phyloP scores from a whole-genome alignment of 2,797 vertebrate genomes.

The Trichosurus vulpecula region DNA sequence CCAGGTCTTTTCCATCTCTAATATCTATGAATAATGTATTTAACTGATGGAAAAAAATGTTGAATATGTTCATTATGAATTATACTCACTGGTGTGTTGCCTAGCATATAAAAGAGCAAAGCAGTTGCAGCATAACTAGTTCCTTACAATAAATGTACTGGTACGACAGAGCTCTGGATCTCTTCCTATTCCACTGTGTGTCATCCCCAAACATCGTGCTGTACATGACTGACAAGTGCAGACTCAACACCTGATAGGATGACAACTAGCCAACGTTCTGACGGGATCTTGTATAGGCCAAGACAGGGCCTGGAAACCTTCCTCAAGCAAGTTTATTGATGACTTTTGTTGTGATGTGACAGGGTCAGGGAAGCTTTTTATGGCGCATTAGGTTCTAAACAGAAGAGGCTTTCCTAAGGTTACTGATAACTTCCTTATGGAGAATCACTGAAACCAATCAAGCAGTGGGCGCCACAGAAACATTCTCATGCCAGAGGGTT shows the following conservation, averaged over 20 bases:
- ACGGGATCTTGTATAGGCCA: conserved; percentile 61
- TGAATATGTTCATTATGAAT: conserved; percentile 71
- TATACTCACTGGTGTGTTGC: conserved; percentile 71
- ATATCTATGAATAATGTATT: conserved; percentile 75
- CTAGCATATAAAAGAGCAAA: conserved; percentile 79
- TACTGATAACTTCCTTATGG: conserved; percentile 73
- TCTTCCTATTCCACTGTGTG: conserved; percentile 69
- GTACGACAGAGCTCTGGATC: conserved; percentile 53
- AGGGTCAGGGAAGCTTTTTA: conserved; percentile 77
- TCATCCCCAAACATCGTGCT: conserved; percentile 69
- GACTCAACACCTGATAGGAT: conserved; percentile 64
- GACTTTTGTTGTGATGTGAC: conserved; percentile 70
- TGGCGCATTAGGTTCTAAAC: conserved; percentile 74
- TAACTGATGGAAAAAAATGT: conserved; percentile 62
- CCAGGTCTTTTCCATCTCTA: conserved; percentile 67
- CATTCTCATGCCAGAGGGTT: neutral
- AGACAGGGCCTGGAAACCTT: conserved; percentile 67
- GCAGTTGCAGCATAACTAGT: conserved; percentile 60
- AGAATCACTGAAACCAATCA: conserved; percentile 66
- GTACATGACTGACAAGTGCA: conserved; percentile 54
- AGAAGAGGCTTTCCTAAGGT: conserved; percentile 67
- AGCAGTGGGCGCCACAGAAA: neutral
- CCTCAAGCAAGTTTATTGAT: conserved; percentile 77
- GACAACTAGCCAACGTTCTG: conserved; percentile 77
- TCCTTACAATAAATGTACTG: conserved; percentile 69